Percentiles rank a stretch among this genome's conserved stretches.
phyloP scores from a whole-genome alignment of 2,888 invertebrate genomes.

The Cetonia aurata region DNA sequence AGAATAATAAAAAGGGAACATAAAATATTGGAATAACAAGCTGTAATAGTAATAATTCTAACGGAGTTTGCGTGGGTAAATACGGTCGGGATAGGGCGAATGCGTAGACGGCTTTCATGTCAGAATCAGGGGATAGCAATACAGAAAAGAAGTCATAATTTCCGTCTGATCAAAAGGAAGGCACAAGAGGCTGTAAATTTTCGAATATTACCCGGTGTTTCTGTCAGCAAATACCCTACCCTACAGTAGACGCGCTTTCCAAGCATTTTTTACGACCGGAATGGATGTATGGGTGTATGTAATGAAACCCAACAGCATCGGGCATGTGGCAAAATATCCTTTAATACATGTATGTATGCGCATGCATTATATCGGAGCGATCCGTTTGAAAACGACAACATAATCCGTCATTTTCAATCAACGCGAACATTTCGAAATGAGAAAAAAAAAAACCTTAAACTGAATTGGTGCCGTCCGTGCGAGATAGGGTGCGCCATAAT shows the following conservation, averaged over 20 bases:
- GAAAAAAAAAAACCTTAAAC: no score
- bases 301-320: no score
- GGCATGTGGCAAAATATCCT: no score
- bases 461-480: no score
- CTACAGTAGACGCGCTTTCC: conserved; percentile 13
- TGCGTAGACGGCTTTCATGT: conserved; percentile 2
- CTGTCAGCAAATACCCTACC: conserved; percentile 32
- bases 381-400: no score
- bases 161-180: conserved; percentile 32
- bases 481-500: no score
- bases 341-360: no score
- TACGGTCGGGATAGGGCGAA: neutral
- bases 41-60: conserved; percentile 21
- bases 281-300: neutral
- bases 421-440: no score
- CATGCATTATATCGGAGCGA: neutral
- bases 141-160: conserved; percentile 29
- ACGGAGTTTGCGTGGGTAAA: neutral
- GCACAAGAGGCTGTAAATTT: conserved; percentile 38
- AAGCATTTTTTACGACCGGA: conserved; percentile 32
- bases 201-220: conserved; percentile 33
- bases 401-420: no score
- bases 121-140: conserved; percentile 20
- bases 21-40: conserved; percentile 7
- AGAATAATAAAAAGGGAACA: no score